Percentiles rank a stretch among this genome's conserved stretches.
phyloP scores from a whole-genome alignment of 2,113 vertebrate genomes.

The Thinocorus orbignyianus region DNA sequence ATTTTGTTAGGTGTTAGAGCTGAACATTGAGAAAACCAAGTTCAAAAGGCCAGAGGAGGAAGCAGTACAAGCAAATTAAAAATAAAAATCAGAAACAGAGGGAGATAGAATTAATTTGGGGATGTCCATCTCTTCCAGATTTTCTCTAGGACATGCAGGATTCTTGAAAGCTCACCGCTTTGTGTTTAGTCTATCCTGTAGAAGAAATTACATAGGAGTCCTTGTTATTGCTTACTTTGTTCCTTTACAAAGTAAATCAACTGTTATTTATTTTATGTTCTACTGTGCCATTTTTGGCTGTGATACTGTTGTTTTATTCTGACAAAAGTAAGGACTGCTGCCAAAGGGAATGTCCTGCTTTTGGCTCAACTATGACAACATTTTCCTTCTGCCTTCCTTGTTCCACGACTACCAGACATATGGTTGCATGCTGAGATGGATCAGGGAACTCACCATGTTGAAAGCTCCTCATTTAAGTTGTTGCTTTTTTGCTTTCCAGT shows the following conservation, averaged over 20 bases:
- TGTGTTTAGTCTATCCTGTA: background rate
- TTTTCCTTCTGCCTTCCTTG: background rate
- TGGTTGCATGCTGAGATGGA: background rate
- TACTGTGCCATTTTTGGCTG: background rate
- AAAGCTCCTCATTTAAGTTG: background rate
- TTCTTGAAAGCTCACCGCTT: background rate
- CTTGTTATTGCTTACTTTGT: background rate
- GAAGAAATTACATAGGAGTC: background rate
- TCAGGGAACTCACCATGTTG: background rate
- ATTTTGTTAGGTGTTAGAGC: slow-evolving; percentile 41
- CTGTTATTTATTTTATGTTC: background rate
- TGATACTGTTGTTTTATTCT: background rate
- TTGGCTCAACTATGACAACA: background rate
- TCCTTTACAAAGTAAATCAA: background rate
- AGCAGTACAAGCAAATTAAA: background rate
- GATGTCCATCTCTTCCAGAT: background rate
- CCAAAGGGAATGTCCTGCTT: slow-evolving; percentile 1
- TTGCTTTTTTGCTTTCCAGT: background rate
- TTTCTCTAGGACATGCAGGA: background rate
- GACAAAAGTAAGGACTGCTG: background rate
- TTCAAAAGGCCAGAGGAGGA: background rate
- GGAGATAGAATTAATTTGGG: background rate
- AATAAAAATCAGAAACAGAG: slow-evolving; percentile 1
- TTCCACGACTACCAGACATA: background rate
- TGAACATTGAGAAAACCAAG: background rate